Evolutionary conservation across 2,888 invertebrate genomes (phyloP), one percentile per base, ranked within the genome.

Genomic region (Zootermopsis nevadensis): DNA sequence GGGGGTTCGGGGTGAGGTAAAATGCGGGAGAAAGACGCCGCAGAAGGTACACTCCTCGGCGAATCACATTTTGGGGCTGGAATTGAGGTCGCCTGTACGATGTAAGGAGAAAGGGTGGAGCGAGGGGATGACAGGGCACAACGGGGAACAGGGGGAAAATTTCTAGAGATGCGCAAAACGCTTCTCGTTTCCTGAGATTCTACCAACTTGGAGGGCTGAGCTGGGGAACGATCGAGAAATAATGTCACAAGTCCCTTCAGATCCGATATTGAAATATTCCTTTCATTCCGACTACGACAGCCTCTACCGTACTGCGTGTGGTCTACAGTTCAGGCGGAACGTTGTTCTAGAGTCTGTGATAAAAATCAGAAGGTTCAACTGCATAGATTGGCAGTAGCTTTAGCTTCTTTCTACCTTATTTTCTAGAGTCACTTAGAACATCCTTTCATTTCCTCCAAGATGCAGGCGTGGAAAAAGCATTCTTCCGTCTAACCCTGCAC

Each of bases 11-110:
- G 67, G n/a, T 55, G 67, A 35, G 31, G 30, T 10, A 60, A 35
- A 67, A 81, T 42, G 48, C 42, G 48, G 60, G 42, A 30, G 80
- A 66, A 67, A 81, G 81, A 72, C 74, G 82, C 31, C 72, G 74
- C n/a, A 33, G 35, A 82, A 82, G 82, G 74, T 35, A 53, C 27
- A 35, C 24, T 72, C 60, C 30, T n/a, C 82, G 33, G 74, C 82
- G 82, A 82, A 82, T 82, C 82, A 74, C 55, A 38, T 82, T 82
- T 24, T 74, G 35, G 53, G 38, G 69, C n/a, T 69, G 69, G 31
- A 67, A 48, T 38, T 24, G 38, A 74, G 74, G 74, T 74, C 74
- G 74, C 35, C 38, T 69, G 8, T 74, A 42, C n/a, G 33, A 74
- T 74, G n/a, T 80, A 80, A 80, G 67, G 80, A 79, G 79, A 60